phyloP scores from a whole-genome alignment of 1,140 invertebrate species.

The Scaptomyza pallida region DNA sequence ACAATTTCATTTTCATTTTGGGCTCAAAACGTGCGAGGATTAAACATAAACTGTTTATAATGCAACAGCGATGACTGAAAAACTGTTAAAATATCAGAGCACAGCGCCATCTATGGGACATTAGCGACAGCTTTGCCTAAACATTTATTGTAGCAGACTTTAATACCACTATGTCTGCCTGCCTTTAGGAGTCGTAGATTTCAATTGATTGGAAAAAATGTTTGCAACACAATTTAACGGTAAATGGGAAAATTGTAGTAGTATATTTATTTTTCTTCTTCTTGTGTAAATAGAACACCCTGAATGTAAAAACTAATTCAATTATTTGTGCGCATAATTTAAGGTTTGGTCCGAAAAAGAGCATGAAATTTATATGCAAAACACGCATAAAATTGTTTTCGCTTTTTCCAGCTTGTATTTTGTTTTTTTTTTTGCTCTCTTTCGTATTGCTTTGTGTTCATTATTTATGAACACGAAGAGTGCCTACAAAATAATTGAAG shows the following conservation, averaged over 20 bases:
- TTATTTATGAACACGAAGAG: constrained; percentile 80
- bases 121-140: constrained; percentile 7
- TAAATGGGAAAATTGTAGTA: background rate
- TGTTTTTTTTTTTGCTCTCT: constrained; percentile 4
- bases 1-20: constrained; percentile 40
- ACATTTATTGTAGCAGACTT: constrained; percentile 36
- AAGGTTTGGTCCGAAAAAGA: constrained; percentile 37
- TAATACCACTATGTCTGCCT: constrained; percentile 25
- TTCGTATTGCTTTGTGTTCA: constrained; percentile 41
- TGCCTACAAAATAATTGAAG: constrained; percentile 72
- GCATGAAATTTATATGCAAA: constrained; percentile 81
- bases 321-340: constrained; percentile 81
- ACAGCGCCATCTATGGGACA: constrained; percentile 15
- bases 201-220: constrained; percentile 78
- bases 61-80: constrained; percentile 18
- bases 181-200: constrained; percentile 33
- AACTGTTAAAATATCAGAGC: constrained; percentile 5
- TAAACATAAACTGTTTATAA: constrained; percentile 47
- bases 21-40: constrained; percentile 24
- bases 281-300: background rate
- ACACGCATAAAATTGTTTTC: constrained; percentile 75
- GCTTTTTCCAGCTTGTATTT: constrained; percentile 10
- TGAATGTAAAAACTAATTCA: constrained; percentile 68
- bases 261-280: too few species aligned
- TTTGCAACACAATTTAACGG: constrained; percentile 66